Evolutionary conservation across 2,797 vertebrate genomes (phyloP).

Genomic region (Argya squamiceps): DNA sequence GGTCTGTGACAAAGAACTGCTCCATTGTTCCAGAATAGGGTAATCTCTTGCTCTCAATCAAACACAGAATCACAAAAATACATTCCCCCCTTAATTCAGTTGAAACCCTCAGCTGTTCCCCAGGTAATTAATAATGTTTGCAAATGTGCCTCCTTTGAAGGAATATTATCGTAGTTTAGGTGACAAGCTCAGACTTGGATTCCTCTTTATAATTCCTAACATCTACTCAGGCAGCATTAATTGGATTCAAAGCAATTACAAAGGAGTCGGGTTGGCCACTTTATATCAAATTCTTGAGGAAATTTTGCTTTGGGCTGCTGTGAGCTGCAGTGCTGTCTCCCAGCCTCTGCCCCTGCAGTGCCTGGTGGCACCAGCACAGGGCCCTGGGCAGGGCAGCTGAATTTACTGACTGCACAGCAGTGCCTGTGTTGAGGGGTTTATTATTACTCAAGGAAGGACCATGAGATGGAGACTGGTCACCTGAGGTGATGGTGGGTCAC

Average conservation of each 20-base stretch:
- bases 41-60: background rate
- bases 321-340: rapidly evolving
- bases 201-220: constrained; percentile 48
- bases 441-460: background rate
- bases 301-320: background rate
- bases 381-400: background rate
- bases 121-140: background rate
- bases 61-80: background rate
- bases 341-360: background rate
- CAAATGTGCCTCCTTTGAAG: constrained; percentile 27
- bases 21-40: background rate
- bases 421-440: background rate
- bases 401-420: background rate
- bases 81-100: background rate
- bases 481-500: rapidly evolving
- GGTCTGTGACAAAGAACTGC: background rate
- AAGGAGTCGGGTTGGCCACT: constrained; percentile 30
- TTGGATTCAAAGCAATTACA: constrained; percentile 39
- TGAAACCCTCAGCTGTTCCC: constrained; percentile 11
- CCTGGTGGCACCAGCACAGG: rapidly evolving
- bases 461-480: background rate
- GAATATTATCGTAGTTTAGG: background rate
- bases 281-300: background rate
- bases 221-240: constrained; percentile 44
- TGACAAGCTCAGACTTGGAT: background rate